Base-by-base conservation (phyloP, 1,140 invertebrate genomes). In the Bombus haemorrhoidalis region DNA sequence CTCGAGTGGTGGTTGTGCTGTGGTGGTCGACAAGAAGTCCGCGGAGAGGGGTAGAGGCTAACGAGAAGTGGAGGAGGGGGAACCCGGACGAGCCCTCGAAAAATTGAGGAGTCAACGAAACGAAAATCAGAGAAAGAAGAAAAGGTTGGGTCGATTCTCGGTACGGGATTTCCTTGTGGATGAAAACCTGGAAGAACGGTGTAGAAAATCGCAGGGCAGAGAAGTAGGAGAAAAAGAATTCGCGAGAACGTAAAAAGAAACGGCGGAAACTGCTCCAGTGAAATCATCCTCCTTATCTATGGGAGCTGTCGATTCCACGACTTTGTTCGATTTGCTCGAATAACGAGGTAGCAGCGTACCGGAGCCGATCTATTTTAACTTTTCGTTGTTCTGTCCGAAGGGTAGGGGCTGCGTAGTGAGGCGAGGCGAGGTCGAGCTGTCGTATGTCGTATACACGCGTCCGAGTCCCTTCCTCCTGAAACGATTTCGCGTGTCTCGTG, bases 311-410 rank as follows among this genome's bases (percentile, higher is more conserved):
- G 81, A 77, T 77, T 87, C 41, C 25, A 43, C 43, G 62, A 83
- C 53, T 82, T 62, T 41, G 57, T 77, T 71, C 83, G 74, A 74
- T 74, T 80, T 39, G 28, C 73, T 71, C 59, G 77, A 59, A 76
- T 39, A 83, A 64, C 68, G 69, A 57, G 81, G 41, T 41, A 62
- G 53, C 47, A 80, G 47, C 77, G 53, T 75, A 73, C 84, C 78
- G 64, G 74, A 81, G 76, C 69, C 83, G 87, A 90, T 91, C 83
- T 91, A 90, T 91, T 91, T 92, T 90, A 91, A 91, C 89, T 87
- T 88, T 79, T 76, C 78, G 53, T 82, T 69, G 83, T 86, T 81
- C 76, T 37, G 53, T 22, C 72, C 25, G 62, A 68, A 82, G 87
- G 80, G 81, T 83, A 69, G 62, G 87, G 78, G 86, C 39, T 72